These are phyloP conservation scores for Esox masquinongy DNA, from an alignment of 2,797 vertebrate species.

Conservation along the genomic window DNA sequence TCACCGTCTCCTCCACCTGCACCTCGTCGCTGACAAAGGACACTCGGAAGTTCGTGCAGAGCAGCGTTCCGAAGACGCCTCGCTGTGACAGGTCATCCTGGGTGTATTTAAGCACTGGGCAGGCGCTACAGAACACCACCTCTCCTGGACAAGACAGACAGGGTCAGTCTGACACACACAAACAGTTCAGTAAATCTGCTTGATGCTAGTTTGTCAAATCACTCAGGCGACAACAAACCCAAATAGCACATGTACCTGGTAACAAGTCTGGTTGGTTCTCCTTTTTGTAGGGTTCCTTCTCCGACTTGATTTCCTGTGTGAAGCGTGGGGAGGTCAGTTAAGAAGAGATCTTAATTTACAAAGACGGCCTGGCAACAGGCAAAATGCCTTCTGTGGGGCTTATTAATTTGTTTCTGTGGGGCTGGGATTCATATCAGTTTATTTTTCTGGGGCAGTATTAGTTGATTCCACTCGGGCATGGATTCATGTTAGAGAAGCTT, in stretches of 20 bases:
- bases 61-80: slow-evolving; percentile 79
- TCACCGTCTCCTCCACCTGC: slow-evolving; percentile 71
- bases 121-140: slow-evolving; percentile 83
- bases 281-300: slow-evolving; percentile 72
- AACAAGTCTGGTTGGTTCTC: slow-evolving; percentile 74
- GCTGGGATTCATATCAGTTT: too few relatives aligned
- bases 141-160: slow-evolving; percentile 70
- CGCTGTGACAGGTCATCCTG: slow-evolving; percentile 82
- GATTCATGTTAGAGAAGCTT: too few relatives aligned
- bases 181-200: background rate
- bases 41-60: slow-evolving; percentile 89
- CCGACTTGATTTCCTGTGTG: slow-evolving; percentile 80
- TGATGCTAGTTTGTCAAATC: background rate
- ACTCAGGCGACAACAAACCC: background rate
- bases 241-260: slow-evolving; percentile 70
- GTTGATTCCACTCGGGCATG: too few relatives aligned
- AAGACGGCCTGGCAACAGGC: too few relatives aligned
- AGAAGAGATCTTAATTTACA: too few relatives aligned
- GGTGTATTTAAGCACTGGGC: slow-evolving; percentile 76
- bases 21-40: slow-evolving; percentile 80
- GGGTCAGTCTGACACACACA: background rate
- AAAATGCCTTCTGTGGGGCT: too few relatives aligned
- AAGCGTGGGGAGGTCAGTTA: background rate
- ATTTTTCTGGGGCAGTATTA: too few relatives aligned
- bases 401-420: too few relatives aligned